These are phyloP conservation scores for Lonchura striata DNA, from an alignment of 2,113 vertebrate genomes.

Conservation along the genomic window DNA sequence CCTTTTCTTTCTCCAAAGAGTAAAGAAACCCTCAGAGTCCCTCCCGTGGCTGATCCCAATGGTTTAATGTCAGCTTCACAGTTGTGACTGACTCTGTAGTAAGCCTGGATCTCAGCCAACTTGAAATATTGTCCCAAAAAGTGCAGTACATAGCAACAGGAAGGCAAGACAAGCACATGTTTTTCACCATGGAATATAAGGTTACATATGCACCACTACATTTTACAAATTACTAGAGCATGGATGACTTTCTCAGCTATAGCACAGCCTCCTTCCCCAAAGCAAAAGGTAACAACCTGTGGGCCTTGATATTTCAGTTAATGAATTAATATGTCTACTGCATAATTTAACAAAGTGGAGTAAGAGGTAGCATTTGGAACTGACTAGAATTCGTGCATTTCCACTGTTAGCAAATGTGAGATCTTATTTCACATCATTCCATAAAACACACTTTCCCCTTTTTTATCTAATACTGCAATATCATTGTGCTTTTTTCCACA, in stretches of 20 bases:
- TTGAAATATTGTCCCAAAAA: neutral
- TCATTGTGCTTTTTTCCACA: neutral
- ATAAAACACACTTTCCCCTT: neutral
- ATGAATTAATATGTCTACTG: neutral
- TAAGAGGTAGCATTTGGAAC: neutral
- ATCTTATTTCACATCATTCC: neutral
- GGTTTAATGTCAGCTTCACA: neutral
- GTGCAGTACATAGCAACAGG: neutral
- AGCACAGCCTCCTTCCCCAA: neutral
- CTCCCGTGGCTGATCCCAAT: neutral
- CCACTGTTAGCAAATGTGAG: neutral
- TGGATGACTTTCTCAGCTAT: neutral
- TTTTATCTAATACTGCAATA: neutral
- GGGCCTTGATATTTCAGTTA: neutral
- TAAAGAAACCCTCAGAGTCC: neutral
- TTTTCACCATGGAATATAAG: neutral
- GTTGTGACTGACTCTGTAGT: neutral
- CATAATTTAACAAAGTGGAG: neutral
- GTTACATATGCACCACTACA: neutral
- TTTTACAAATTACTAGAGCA: neutral
- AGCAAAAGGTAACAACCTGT: neutral
- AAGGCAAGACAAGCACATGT: neutral
- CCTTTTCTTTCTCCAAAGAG: neutral
- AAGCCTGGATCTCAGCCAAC: neutral
- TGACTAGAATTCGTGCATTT: neutral